A percentile compares a stretch with the other conserved stretches of the same genome.
Conservation (phyloP, 1,140 invertebrate species). For the Plectrocnemia conspersa region DNA sequence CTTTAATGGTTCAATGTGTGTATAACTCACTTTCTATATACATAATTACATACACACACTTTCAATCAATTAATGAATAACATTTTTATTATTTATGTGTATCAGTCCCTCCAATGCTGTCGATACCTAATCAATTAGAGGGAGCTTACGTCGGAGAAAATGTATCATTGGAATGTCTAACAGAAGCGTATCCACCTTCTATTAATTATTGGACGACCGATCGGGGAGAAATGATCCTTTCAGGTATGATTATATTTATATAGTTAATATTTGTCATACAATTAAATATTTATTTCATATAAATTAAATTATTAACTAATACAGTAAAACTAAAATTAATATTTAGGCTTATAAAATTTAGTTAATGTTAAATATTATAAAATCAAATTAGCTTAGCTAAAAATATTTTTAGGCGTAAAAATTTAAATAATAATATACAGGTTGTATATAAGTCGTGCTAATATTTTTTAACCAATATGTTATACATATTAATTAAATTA, state of each 20-base stretch:
- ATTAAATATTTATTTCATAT: conserved; percentile 12
- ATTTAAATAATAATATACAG: too few species aligned
- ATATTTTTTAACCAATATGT: too few species aligned
- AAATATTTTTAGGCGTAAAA: too few species aligned
- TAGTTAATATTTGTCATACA: conserved; percentile 46
- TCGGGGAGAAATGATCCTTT: conserved; percentile 80
- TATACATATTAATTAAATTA: too few species aligned
- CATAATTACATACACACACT: not conserved
- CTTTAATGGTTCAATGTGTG: conserved; percentile 85
- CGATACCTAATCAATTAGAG: conserved; percentile 80
- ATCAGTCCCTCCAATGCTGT: conserved; percentile 82
- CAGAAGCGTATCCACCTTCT: conserved; percentile 81
- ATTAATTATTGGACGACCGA: conserved; percentile 88
- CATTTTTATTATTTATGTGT: not conserved
- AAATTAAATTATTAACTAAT: conserved; percentile 11
- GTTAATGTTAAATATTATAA: too few species aligned
- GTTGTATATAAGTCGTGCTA: too few species aligned
- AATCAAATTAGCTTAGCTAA: too few species aligned
- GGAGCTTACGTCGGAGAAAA: conserved; percentile 77
- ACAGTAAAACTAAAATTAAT: too few species aligned
- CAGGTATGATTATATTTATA: conserved; percentile 53
- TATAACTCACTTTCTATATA: conserved; percentile 38
- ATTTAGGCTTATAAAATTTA: too few species aligned
- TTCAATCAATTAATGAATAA: not conserved
- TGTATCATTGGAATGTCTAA: conserved; percentile 77